These are phyloP conservation scores for Nomada fabriciana DNA, from an alignment of 2,888 invertebrate genomes.

Conservation along the genomic window DNA sequence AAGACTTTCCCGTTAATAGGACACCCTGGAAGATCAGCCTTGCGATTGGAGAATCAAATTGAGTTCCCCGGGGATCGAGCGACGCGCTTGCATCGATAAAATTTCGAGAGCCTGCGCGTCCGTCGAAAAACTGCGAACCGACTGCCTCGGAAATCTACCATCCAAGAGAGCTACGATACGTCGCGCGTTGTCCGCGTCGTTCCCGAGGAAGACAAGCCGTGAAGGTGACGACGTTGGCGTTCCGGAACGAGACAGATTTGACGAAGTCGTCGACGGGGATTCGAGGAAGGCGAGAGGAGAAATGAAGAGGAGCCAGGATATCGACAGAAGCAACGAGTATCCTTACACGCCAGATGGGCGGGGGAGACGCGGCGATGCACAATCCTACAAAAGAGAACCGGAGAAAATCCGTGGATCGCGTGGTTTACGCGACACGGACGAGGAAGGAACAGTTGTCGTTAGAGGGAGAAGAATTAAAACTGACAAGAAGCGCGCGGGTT, in stretches of 20 bases:
- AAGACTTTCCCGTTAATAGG: not conserved
- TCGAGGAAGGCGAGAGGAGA: slow-evolving; percentile 1
- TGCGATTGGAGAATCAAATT: not conserved
- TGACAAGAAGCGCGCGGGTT: not conserved
- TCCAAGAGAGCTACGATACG: too few species aligned
- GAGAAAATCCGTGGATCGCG: slow-evolving; percentile 36
- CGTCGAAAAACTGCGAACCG: too few species aligned
- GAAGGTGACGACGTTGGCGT: not conserved
- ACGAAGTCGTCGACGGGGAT: slow-evolving; percentile 30
- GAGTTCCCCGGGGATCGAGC: not conserved
- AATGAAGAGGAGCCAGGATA: slow-evolving; percentile 9
- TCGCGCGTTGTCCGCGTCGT: not conserved
- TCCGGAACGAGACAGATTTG: slow-evolving; percentile 24
- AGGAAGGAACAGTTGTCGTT: slow-evolving; percentile 11
- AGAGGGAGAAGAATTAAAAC: slow-evolving; percentile 47
- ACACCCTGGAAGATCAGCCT: not conserved
- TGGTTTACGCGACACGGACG: slow-evolving; percentile 17
- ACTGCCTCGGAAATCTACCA: too few species aligned
- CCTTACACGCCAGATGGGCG: slow-evolving; percentile 37
- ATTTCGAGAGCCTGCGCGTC: not conserved
- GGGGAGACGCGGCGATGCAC: slow-evolving; percentile 53
- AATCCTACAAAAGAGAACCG: slow-evolving; percentile 12
- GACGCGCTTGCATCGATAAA: not conserved
- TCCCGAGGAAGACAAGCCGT: not conserved
- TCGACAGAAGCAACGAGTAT: slow-evolving; percentile 29